Evolutionary conservation across 2,888 invertebrate genomes (phyloP), one percentile per base, ranked within the genome.

Genomic region (Ellobium chinense): DNA sequence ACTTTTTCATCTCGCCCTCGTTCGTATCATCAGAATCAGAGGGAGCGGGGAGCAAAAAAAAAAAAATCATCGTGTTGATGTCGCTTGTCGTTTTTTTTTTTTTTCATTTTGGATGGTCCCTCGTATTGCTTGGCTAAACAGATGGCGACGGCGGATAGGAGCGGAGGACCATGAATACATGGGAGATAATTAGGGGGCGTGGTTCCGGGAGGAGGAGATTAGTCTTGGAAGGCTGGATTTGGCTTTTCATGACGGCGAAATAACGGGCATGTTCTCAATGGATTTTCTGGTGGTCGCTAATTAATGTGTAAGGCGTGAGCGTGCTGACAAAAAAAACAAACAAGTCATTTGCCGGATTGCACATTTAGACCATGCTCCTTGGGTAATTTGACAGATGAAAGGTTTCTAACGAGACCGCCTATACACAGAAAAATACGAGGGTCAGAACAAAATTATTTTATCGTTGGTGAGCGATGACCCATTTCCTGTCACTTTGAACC

Each of bases 141-240:
- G 46, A 18, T 12, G 46, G 18, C 9, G 18, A 46, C 9, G 46
- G 9, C 18, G 46, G 46, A 46, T 46, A 18, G 18, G 46, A 46
- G 46, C 46, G 46, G 18, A 46, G 46, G 18, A 46, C 18, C 12
- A 68, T 60, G 78, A 63, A 72, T 78, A 63, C 70, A 78, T 60
- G 65, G 72, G 56, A 12, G 62, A 31, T 70, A 62, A 78, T 78
- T 70, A 78, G 78, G 24, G 72, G 78, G 78, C 72, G 56, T 62
- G 63, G 62, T 37, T 56, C 21, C 62, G 46, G 39, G 39, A 39
- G 60, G n/a, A 39, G 31, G 60, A 37, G 69, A 54, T 68, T 24
- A 56, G 58, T 39, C 54, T n/a, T n/a, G 27, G 9, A 27, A 1
- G 39, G 60, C 34, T 29, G 37, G 39, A n/a, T 0, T 27, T 14